Evolutionary conservation across 2,888 invertebrate genomes (phyloP).

Genomic region (Pammene aurita): DNA sequence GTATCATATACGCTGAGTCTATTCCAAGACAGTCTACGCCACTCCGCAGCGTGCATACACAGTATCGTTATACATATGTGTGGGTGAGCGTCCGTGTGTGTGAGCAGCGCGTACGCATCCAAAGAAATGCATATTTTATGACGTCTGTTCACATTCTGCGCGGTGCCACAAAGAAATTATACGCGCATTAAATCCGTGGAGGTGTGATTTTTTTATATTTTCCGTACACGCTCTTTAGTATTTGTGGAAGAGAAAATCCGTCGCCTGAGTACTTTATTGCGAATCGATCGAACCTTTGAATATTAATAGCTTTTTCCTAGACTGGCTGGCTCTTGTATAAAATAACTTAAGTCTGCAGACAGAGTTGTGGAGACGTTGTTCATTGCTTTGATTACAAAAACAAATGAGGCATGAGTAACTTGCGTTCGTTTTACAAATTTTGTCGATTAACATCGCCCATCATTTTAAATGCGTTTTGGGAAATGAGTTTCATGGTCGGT

Average conservation of each 20-base stretch:
- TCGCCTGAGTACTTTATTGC: conserved; percentile 28
- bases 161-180: conserved; percentile 84
- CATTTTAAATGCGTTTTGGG: conserved; percentile 12
- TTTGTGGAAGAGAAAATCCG: conserved; percentile 36
- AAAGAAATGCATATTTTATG: conserved; percentile 84
- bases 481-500: conserved; percentile 22
- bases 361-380: conserved; percentile 24
- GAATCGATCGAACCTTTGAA: conserved; percentile 38
- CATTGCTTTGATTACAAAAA: not conserved
- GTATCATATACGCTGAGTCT: not conserved
- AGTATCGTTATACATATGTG: conserved; percentile 38
- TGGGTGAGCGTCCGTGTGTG: conserved; percentile 45
- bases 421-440: conserved; percentile 3
- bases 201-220: conserved; percentile 68
- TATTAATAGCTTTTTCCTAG: conserved; percentile 42
- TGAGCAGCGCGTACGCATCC: conserved; percentile 62
- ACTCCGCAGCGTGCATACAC: conserved; percentile 42
- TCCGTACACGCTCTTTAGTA: conserved; percentile 43
- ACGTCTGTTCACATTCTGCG: conserved; percentile 82
- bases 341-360: conserved; percentile 19
- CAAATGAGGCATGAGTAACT: conserved; percentile 8
- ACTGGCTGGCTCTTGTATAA: conserved; percentile 38
- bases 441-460: conserved; percentile 3
- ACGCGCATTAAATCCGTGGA: conserved; percentile 82
- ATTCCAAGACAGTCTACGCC: conserved; percentile 38